A percentile compares a stretch with the other conserved stretches of the same genome.
Evolutionary conservation across 2,113 vertebrate species (phyloP).

Genomic region (Calidris pygmaea): DNA sequence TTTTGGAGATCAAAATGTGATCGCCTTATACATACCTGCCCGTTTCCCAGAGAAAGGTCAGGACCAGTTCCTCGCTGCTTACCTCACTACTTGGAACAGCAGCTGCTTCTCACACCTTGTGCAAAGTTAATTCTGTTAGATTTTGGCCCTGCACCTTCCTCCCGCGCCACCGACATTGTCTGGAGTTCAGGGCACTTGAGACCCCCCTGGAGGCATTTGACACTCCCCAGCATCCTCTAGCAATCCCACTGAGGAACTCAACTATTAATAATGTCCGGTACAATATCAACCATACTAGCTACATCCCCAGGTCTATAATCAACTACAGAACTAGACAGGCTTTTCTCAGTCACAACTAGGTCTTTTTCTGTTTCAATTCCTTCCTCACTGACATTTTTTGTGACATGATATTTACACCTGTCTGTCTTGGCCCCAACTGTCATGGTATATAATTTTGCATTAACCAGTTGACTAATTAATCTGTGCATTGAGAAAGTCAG

Average conservation of each 20-base stretch:
- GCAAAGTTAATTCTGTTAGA: neutral
- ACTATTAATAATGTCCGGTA: neutral
- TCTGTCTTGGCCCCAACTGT: neutral
- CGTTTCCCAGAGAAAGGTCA: neutral
- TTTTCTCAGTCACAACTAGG: neutral
- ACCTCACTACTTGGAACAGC: constrained; percentile 19
- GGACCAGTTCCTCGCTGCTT: neutral
- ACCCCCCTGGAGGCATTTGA: neutral
- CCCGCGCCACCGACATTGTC: fast-evolving
- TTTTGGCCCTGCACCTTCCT: neutral
- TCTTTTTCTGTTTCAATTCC: neutral
- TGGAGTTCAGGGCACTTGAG: neutral
- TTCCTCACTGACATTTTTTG: neutral
- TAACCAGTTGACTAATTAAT: neutral
- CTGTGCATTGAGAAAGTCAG: neutral
- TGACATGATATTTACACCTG: neutral
- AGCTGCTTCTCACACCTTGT: constrained; percentile 27
- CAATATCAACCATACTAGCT: neutral
- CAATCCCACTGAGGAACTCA: neutral
- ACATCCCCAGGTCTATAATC: neutral
- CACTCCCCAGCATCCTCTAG: neutral
- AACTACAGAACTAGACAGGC: neutral
- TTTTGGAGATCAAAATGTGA: neutral
- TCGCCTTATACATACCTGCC: neutral
- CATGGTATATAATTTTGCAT: neutral